Evolutionary conservation across 2,888 invertebrate species (phyloP).

Genomic region (Aproaerema taeniolella): DNA sequence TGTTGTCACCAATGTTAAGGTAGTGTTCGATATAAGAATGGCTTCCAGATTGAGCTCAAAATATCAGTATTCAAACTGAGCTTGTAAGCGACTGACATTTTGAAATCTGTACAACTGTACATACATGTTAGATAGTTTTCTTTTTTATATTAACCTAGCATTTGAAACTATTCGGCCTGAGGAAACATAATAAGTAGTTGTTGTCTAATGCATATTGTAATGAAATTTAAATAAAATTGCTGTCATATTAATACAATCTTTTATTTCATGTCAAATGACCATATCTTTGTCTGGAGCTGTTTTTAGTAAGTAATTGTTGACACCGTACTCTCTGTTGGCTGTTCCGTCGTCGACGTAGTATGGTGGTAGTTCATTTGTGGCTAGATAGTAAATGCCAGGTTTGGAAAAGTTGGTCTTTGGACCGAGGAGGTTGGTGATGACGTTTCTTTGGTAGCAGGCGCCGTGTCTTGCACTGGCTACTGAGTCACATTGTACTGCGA

Average conservation of each 20-base stretch:
- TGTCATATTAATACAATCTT: constrained; percentile 28
- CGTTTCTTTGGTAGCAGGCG: constrained; percentile 38
- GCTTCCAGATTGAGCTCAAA: constrained; percentile 57
- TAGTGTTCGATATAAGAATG: too few relatives aligned
- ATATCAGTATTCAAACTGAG: too few relatives aligned
- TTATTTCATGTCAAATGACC: constrained; percentile 31
- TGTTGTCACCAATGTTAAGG: too few relatives aligned
- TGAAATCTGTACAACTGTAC: constrained; percentile 13
- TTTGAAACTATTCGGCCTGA: constrained; percentile 30
- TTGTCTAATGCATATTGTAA: constrained; percentile 48
- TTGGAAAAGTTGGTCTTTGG: constrained; percentile 51
- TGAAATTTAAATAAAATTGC: constrained; percentile 47
- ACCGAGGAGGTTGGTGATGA: constrained; percentile 45
- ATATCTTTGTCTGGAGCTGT: constrained; percentile 49
- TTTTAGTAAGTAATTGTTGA: constrained; percentile 43
- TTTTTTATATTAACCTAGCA: constrained; percentile 43
- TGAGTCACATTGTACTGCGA: constrained; percentile 46
- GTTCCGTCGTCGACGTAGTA: constrained; percentile 46
- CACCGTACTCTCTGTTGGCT: constrained; percentile 34
- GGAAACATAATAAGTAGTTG: constrained; percentile 46
- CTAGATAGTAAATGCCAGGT: constrained; percentile 56
- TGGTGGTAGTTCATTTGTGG: constrained; percentile 41
- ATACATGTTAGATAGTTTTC: constrained; percentile 40
- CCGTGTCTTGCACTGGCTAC: constrained; percentile 45
- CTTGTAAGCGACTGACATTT: constrained; percentile 22